Conservation (phyloP, 2,113 vertebrate genomes). For the Cathartes aura region DNA sequence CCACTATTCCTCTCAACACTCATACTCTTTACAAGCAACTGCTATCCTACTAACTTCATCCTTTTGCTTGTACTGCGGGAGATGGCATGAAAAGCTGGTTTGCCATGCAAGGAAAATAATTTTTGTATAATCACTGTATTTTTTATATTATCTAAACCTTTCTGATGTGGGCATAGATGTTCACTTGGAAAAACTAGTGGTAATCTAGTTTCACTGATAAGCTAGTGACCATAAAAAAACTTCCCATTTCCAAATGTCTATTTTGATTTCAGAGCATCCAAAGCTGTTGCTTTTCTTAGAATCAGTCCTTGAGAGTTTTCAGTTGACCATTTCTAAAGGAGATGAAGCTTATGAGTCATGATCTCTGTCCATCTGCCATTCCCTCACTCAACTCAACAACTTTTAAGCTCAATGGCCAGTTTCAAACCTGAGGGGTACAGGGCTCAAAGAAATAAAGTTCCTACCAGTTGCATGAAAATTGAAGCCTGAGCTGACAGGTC, state of each 20-base stretch:
- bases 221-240: not conserved
- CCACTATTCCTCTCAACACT: not conserved
- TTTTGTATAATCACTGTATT: not conserved
- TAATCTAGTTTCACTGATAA: not conserved
- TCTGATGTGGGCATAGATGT: not conserved
- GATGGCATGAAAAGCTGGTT: not conserved
- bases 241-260: not conserved
- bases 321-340: not conserved
- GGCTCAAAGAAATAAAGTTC: not conserved
- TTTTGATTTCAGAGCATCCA: not conserved
- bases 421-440: not conserved
- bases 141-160: not conserved
- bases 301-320: not conserved
- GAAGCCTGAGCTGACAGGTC: not conserved
- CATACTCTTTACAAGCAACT: not conserved
- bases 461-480: not conserved
- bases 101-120: not conserved
- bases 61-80: not conserved
- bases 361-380: not conserved
- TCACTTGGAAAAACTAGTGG: not conserved
- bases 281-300: not conserved
- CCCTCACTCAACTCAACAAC: not conserved
- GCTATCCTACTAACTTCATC: not conserved
- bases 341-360: not conserved
- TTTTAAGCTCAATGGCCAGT: not conserved